phyloP scores from a whole-genome alignment of 2,113 vertebrate genomes.

The Dolichotis patagonum region DNA sequence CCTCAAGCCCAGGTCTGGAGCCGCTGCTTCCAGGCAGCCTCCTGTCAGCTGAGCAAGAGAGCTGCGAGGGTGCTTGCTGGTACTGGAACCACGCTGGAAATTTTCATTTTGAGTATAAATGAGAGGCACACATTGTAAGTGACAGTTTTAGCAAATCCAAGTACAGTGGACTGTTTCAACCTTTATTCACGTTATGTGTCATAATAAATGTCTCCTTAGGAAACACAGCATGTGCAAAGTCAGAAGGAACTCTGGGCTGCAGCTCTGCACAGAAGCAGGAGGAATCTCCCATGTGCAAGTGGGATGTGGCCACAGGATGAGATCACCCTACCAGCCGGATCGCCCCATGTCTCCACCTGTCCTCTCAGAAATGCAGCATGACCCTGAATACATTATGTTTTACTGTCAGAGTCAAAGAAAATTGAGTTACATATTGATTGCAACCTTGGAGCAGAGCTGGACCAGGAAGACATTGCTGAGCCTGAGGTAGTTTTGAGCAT shows the following conservation, averaged over 20 bases:
- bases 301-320: constrained; percentile 37
- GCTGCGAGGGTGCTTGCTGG: constrained; percentile 74
- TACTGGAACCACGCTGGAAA: constrained; percentile 63
- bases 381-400: neutral
- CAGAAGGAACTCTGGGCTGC: constrained; percentile 70
- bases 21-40: constrained; percentile 88
- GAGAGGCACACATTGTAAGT: constrained; percentile 77
- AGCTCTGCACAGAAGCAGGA: constrained; percentile 50
- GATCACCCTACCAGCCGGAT: neutral
- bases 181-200: constrained; percentile 83
- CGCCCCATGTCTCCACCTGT: neutral
- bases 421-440: neutral
- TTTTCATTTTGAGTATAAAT: constrained; percentile 80
- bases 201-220: constrained; percentile 81
- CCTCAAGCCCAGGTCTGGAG: constrained; percentile 83
- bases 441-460: neutral
- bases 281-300: neutral
- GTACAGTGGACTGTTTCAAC: constrained; percentile 74
- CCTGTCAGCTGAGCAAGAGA: constrained; percentile 80
- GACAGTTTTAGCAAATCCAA: constrained; percentile 84
- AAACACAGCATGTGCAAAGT: constrained; percentile 74
- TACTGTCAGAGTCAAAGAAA: neutral
- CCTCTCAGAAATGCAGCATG: neutral
- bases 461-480: neutral
- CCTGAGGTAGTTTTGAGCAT: neutral